Evolutionary conservation across 2,888 invertebrate species (phyloP), one percentile per base, ranked within the genome.

Genomic region (Trilocha varians): DNA sequence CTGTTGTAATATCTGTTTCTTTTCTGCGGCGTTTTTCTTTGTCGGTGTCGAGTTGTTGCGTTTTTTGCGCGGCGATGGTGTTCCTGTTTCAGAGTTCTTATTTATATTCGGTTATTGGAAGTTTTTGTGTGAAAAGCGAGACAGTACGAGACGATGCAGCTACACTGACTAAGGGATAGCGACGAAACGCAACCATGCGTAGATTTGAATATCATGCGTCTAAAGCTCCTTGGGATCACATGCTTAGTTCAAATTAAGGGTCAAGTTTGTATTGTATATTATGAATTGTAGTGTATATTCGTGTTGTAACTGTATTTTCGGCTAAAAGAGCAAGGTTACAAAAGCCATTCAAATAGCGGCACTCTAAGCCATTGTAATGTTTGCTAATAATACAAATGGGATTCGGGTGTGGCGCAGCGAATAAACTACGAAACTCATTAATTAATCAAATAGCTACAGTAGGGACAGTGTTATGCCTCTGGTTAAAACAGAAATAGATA

Each of bases 41-140:
- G 91, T 91, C 15, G 92, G 93, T 15, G 93, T 93, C 6, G 93
- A 93, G 70, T 92, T 93, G 78, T 92, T 93, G 55, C 93, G 88
- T 76, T 92, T 91, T 79, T 93, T 92, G 57, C 92, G 89, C 38
- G 92, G 93, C 40, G 93, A 93, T 17, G 93, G 93, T 34, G 92
- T 90, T 65, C 92, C 93, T 93, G 82, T 54, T 64, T 53, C 59
- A 53, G 62, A 65, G 61, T 42, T 16, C 42, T 52, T 49, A 42
- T 48, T 46, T 37, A 39, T 50, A 57, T 38, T 38, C 46, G 41
- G 47, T 48, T 50, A 41, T 50, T 43, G 38, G 14, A 34, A 40
- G 13, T 18, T 44, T 11, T 51, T 49, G 62, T 65, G 71, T 58
- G 45, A 55, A 34, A 72, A 75, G 70, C 71, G 46, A 53, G 50